A percentile compares a stretch with the other conserved stretches of the same genome.
phyloP scores from a whole-genome alignment of 1,140 invertebrate species.

The Radopholus similis region DNA sequence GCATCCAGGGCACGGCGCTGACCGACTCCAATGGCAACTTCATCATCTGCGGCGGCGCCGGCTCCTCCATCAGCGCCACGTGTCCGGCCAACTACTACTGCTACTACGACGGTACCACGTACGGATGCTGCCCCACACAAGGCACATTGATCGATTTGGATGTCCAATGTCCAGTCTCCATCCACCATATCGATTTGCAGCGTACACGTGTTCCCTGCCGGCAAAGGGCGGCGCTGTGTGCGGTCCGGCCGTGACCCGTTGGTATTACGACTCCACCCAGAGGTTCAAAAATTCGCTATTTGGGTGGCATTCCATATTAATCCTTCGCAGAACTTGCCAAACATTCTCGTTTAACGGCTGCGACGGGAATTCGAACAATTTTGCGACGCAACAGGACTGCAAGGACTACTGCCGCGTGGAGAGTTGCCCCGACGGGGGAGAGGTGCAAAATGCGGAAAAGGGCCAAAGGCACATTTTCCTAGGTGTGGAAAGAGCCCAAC shows the following conservation, averaged over 20 bases:
- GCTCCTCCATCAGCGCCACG: conserved; percentile 51
- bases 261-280: conserved; percentile 58
- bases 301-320: too few species aligned
- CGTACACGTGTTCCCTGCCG: conserved; percentile 58
- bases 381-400: conserved; percentile 59
- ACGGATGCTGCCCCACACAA: conserved; percentile 58
- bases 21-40: conserved; percentile 60
- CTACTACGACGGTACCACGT: conserved; percentile 59
- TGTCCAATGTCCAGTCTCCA: too few species aligned
- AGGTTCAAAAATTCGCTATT: too few species aligned
- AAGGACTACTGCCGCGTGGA: conserved; percentile 55
- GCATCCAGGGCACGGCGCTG: conserved; percentile 57
- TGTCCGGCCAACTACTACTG: conserved; percentile 60
- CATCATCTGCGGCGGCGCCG: conserved; percentile 56
- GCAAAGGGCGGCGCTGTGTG: conserved; percentile 56
- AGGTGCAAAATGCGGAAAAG: conserved; percentile 23
- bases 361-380: conserved; percentile 59
- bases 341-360: conserved; percentile 60
- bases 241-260: conserved; percentile 56
- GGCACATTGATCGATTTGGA: too few species aligned
- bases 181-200: conserved; percentile 29
- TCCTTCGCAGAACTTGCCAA: conserved; percentile 52
- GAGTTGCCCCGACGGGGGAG: conserved; percentile 58
- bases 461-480: neutral
- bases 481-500: conserved; percentile 59